Evolutionary conservation across 2,888 invertebrate species (phyloP), one percentile per base, ranked within the genome.

Genomic region (Entomobrya proxima): DNA sequence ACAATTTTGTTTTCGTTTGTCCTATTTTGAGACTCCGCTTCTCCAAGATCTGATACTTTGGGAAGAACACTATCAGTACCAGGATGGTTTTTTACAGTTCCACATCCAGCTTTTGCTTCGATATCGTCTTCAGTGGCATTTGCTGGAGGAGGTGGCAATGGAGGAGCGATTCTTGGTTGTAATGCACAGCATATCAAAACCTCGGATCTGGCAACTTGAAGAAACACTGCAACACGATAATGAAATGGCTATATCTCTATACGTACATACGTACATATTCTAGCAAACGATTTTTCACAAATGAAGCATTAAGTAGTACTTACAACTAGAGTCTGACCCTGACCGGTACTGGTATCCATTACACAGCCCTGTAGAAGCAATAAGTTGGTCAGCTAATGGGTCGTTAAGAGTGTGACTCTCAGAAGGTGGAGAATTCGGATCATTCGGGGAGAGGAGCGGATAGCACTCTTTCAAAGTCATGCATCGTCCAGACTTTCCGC

Each of bases 381-480:
- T 72, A 6, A 88, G 72, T 61, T 85, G 82, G 11, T 87, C 74
- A 11, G 88, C 88, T 7, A 89, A 67, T 27, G 72, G 86, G 35
- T 80, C 69, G n/a, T 75, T 84, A 15, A 87, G 72, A 21, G 87
- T 89, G 15, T 55, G 37, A 40, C 72, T 52, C n/a, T 67, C 35
- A 1, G 55, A 32, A 1, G 50, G 61, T 18, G 40, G 72, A 6
- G 24, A 44, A 24, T 44, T 64, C 0, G 58, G 21, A 47, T 88
- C 86, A 52, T 85, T 78, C 2, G 87, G 75, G 21, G 87, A 87
- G 61, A 89, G 83, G 9, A 88, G 24, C 6, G 90, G 89, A 72
- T 89, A 90, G 72, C 90, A 90, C 18, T 87, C 83, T n/a, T 75
- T 87, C 5, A 90, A 40, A 0, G 88, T 76, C 21, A 76, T 81